A percentile compares a stretch with the other conserved stretches of the same genome.
Conservation (phyloP, 1,140 invertebrate genomes). For the Drosophila tristis region DNA sequence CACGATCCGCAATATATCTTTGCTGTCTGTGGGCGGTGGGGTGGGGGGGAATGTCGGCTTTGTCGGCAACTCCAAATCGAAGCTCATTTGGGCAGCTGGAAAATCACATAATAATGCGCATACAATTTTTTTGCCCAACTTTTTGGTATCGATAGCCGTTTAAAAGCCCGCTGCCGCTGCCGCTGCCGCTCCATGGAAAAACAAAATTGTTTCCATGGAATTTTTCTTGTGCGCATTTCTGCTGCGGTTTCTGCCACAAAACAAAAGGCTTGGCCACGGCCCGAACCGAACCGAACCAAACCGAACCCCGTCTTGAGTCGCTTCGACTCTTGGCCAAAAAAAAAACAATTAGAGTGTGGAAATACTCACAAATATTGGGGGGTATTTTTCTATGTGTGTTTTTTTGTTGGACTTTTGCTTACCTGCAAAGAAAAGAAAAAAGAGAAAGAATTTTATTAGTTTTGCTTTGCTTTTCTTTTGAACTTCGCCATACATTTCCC, state of each 20-base stretch:
- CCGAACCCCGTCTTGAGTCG: too few species aligned
- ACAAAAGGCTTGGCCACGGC: conserved; percentile 34
- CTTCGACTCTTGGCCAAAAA: conserved; percentile 21
- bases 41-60: not conserved
- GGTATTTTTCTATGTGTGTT: conserved; percentile 11
- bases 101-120: conserved; percentile 52
- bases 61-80: conserved; percentile 21
- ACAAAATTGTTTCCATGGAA: conserved; percentile 63
- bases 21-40: not conserved
- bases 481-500: conserved; percentile 41
- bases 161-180: conserved; percentile 51
- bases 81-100: not conserved
- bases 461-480: conserved; percentile 45
- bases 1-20: conserved; percentile 13
- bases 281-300: too few species aligned
- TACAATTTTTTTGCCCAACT: conserved; percentile 28
- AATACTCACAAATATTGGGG: conserved; percentile 41
- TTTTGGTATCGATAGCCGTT: conserved; percentile 56
- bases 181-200: conserved; percentile 36
- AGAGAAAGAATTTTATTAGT: conserved; percentile 62
- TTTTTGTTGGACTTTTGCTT: conserved; percentile 52
- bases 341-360: conserved; percentile 40
- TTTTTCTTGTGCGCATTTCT: conserved; percentile 45
- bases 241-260: conserved; percentile 47
- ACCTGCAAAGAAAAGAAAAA: conserved; percentile 63